Conservation (phyloP, 23 tunicate genomes). For the Pegea sp. region DNA sequence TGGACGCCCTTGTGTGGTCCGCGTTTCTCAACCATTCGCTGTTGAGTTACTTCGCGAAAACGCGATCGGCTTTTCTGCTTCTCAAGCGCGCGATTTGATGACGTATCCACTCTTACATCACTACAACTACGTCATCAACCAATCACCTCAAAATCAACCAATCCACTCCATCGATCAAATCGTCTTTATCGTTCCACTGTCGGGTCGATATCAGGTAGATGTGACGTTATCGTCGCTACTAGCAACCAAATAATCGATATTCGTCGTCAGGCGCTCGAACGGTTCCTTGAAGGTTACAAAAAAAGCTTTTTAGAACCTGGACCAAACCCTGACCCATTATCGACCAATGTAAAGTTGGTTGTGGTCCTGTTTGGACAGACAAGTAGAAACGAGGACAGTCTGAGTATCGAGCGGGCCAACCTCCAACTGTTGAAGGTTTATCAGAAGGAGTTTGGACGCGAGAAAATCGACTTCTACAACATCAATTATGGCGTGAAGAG, state of each 20-base stretch:
- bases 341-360: slow-evolving; percentile 29
- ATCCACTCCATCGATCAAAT: slow-evolving; percentile 4
- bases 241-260: not conserved
- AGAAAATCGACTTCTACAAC: slow-evolving; percentile 33
- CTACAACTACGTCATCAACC: too few relatives aligned
- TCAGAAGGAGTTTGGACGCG: slow-evolving; percentile 25
- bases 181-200: slow-evolving; percentile 53
- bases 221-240: too few relatives aligned
- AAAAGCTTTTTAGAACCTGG: slow-evolving; percentile 4
- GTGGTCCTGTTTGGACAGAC: slow-evolving; percentile 41
- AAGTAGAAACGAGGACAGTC: slow-evolving; percentile 18
- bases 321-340: not conserved
- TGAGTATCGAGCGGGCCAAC: slow-evolving; percentile 34
- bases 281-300: slow-evolving; percentile 39
- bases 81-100: too few relatives aligned
- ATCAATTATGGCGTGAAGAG: slow-evolving; percentile 10
- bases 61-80: not conserved
- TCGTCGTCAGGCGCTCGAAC: slow-evolving; percentile 20
- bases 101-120: too few relatives aligned
- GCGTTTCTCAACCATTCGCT: too few relatives aligned
- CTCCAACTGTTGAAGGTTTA: slow-evolving; percentile 25
- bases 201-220: slow-evolving; percentile 30
- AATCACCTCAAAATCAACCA: too few relatives aligned
- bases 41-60: not conserved
- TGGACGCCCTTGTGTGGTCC: too few relatives aligned